Evolutionary conservation across 2,113 vertebrate genomes (phyloP).

Genomic region (Notothenia rossii): DNA sequence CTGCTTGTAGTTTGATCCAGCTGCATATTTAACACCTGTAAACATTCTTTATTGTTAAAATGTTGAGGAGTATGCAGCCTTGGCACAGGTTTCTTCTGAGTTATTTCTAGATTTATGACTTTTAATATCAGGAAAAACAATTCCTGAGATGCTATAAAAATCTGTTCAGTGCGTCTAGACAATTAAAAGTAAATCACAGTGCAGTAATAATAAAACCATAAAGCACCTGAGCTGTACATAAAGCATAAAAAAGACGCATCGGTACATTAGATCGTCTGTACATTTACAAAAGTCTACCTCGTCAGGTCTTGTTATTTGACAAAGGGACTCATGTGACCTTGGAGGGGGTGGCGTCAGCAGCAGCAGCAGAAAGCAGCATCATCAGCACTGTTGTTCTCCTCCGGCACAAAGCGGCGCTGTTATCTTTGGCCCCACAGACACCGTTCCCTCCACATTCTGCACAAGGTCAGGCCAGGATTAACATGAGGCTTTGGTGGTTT

Average conservation of each 20-base stretch:
- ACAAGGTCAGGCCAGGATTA: slow-evolving; percentile 78
- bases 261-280: slow-evolving; percentile 40
- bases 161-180: background rate
- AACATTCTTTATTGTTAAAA: background rate
- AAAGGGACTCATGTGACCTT: slow-evolving; percentile 70
- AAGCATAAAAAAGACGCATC: slow-evolving; percentile 20
- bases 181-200: background rate
- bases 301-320: slow-evolving; percentile 70
- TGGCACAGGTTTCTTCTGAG: background rate
- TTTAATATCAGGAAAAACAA: background rate
- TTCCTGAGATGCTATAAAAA: background rate
- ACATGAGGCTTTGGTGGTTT: slow-evolving; percentile 66
- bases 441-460: slow-evolving; percentile 65
- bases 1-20: background rate
- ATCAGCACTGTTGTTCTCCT: slow-evolving; percentile 78
- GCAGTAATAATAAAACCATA: background rate
- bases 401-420: slow-evolving; percentile 70
- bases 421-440: slow-evolving; percentile 77
- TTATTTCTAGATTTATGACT: background rate
- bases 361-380: slow-evolving; percentile 68
- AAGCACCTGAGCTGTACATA: background rate
- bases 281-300: slow-evolving; percentile 56
- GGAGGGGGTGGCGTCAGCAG: slow-evolving; percentile 32
- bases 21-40: background rate
- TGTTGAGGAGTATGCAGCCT: background rate